Base-by-base conservation (phyloP, 2,113 vertebrate species). In the Trogon melanurus region DNA sequence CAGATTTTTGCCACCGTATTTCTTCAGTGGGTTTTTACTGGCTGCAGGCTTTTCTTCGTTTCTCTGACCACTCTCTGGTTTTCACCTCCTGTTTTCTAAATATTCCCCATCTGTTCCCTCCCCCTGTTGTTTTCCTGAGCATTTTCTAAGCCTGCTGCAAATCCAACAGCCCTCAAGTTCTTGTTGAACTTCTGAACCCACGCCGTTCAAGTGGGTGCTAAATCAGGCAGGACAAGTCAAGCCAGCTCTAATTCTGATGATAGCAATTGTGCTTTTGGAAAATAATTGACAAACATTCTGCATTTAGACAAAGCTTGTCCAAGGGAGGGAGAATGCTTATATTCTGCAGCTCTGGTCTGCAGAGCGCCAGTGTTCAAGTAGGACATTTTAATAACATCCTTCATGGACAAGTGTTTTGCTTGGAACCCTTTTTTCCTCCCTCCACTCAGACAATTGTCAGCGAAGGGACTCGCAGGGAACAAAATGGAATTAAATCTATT, bases 321-420 rank as follows among this genome's bases (percentile, higher is more conserved):
- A 85, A 87, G 62, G 81, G 85, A 85, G 76, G 74, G 81, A 80
- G 89, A 74, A 34, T 13, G 54, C 75, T 82, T 85, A 56, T 69
- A 56, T 75, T 76, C 58, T 65, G 54, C 75, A 95, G 0, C 92
- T 41, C 79, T 65, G 79, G 82, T 90, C 91, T 92, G 93, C 89
- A 73, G 92, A 94, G 73, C 54, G 1, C 75, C 41, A 91, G 47
- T 94, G 93, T 91, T 91, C 89, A 79, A 96, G 67, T 79, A 92
- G 97, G 93, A 95, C 95, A 94, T 97, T 97, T 97, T 95, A 94
- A 96, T 88, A 88, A 96, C 64, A 94, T 96, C 87, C 93, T 93
- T 96, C 62, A 56, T 44, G 89, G 82, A 94, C 87, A 93, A 94
- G 83, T 94, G 94, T 95, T 93, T 91, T 94, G 92, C 95, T 93